phyloP scores from a whole-genome alignment of 2,797 vertebrate species.

The Enteromius treurensis region DNA sequence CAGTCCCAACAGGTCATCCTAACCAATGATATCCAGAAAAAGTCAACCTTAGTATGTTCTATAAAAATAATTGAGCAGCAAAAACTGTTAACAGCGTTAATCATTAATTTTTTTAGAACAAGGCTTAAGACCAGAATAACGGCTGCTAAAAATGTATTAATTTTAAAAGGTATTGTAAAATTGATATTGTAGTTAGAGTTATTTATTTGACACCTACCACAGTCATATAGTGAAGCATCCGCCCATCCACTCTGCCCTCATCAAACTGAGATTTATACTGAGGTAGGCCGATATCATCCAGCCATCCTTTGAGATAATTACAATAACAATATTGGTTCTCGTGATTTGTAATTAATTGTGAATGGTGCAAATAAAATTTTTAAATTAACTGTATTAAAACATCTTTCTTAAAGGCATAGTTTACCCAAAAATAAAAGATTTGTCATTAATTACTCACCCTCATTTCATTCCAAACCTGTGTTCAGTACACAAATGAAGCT shows the following conservation, averaged over 20 bases:
- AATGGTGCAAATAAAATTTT: background rate
- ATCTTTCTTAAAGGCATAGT: background rate
- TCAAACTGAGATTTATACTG: slow-evolving; percentile 98
- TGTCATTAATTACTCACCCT: too few relatives aligned
- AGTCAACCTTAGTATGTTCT: background rate
- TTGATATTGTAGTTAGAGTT: background rate
- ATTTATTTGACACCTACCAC: slow-evolving; percentile 80
- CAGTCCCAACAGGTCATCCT: slow-evolving; percentile 93
- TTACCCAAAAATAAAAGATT: background rate
- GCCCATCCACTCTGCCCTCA: slow-evolving; percentile 91
- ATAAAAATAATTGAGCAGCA: too few relatives aligned
- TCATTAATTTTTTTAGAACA: too few relatives aligned
- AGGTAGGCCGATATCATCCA: slow-evolving; percentile 98
- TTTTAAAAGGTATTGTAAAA: background rate
- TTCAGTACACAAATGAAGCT: too few relatives aligned
- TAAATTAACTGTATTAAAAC: background rate
- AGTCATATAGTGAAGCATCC: slow-evolving; percentile 94
- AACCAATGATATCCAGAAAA: slow-evolving; percentile 16
- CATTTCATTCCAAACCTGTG: background rate
- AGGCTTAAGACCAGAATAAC: background rate
- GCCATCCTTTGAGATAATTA: slow-evolving; percentile 80
- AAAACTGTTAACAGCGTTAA: background rate
- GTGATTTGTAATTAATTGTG: background rate
- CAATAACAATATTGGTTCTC: background rate
- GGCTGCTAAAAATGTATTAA: background rate